Evolutionary conservation across 2,797 vertebrate species (phyloP).

Genomic region (Acanthiza pusilla): DNA sequence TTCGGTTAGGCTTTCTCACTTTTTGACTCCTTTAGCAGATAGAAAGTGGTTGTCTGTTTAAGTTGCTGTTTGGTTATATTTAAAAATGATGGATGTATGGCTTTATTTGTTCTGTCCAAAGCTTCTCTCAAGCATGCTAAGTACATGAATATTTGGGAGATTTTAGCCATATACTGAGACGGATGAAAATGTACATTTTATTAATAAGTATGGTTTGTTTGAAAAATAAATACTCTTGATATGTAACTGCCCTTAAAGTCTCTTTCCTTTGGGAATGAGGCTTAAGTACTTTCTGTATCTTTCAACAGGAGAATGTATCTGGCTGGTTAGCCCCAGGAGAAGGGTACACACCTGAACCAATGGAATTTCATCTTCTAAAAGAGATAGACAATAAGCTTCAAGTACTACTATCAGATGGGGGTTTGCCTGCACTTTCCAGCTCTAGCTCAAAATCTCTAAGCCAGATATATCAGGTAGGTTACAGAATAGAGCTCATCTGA

Average conservation of each 20-base stretch:
- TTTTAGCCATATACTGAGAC: background rate
- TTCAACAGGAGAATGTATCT: slow-evolving; percentile 50
- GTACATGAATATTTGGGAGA: background rate
- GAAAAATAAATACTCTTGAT: background rate
- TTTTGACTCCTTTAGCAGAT: background rate
- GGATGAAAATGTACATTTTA: background rate
- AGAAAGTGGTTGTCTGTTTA: background rate
- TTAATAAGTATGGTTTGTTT: background rate
- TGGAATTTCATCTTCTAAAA: slow-evolving; percentile 77
- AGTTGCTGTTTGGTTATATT: background rate
- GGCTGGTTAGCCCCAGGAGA: slow-evolving; percentile 72
- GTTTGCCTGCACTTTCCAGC: slow-evolving; percentile 61
- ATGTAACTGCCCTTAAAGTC: background rate
- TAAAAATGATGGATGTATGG: background rate
- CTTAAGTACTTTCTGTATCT: background rate
- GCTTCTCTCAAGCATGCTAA: background rate
- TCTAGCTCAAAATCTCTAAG: background rate
- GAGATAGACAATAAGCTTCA: slow-evolving; percentile 83
- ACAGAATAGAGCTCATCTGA: background rate
- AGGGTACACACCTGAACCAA: slow-evolving; percentile 78
- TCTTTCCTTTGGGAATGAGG: background rate
- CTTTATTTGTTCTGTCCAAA: background rate
- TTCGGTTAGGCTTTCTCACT: background rate
- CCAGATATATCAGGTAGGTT: slow-evolving; percentile 57
- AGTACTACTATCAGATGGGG: slow-evolving; percentile 66